Base-by-base conservation (phyloP, 2,113 vertebrate genomes). In the Rhegmatorhina hoffmannsi region DNA sequence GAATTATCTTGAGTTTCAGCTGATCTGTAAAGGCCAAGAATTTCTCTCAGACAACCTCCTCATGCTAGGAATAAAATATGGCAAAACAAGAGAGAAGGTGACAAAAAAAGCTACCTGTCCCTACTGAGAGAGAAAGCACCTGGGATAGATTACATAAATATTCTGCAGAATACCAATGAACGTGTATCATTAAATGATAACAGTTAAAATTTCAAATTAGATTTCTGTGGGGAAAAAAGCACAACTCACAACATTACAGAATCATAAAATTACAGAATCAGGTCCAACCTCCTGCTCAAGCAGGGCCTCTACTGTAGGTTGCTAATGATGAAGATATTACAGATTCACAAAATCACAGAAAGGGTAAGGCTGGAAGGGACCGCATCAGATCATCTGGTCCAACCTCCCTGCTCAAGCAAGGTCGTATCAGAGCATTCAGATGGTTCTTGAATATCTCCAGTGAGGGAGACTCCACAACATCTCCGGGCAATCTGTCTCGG, bases 81-180 rank as follows among this genome's bases (percentile, higher is more conserved):
- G 5, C 17, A 26, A 38, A 60, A 36, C 11, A 76, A 20, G 8
- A 44, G 43, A 63, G 5, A 82, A 78, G 10, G 14, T 7, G 11
- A 59, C 25, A 0, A 10, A 81, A 84, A 0, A 1, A 81, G 8
- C 6, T 70, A 7, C 44, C 5, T 59, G 6, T 19, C 11, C 18
- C 21, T 68, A 5, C 13, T 84, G 28, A 90, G 16, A 49, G 9
- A 29, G 17, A 26, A 53, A 11, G 13, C 8, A 43, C 4, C 13
- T 58, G 18, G 13, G 24, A 58, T 17, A 46, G 28, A 17, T 68
- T 29, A 21, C 1, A 44, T 17, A 68, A 58, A 59, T 29, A 23
- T 58, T 77, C 69, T 81, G 25, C 21, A 77, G n/a, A 82, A 46
- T 44, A 44, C 11, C 38, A 73, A n/a, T 40, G 4, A 10, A 76